Base-by-base conservation (phyloP, 2,888 invertebrate genomes). In the Candidula unifasciata region DNA sequence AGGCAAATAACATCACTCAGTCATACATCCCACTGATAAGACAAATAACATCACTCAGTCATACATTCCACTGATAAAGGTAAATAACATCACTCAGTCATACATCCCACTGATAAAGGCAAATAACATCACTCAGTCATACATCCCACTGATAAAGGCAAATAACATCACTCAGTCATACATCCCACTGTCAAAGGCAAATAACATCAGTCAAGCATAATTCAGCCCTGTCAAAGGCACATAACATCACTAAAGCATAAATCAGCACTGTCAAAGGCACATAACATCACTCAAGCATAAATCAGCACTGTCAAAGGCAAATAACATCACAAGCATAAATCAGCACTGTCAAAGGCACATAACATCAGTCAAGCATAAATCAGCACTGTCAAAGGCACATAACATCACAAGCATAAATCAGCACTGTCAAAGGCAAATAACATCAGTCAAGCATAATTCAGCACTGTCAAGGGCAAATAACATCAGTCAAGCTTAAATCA, bases 31-130 rank as follows among this genome's bases (percentile, higher is more conserved):
- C n/a, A n/a, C n/a, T n/a, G n/a, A n/a, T n/a, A 64, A 73, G 33
- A 78, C 6, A 35, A 30, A 71, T 24, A 52, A 68, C 64, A 66
- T 37, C 3, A 13, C 44, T n/a, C n/a, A n/a, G n/a, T n/a, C n/a
- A n/a, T n/a, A n/a, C n/a, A n/a, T n/a, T n/a, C n/a, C 2, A 64
- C 84, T 80, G 37, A 10, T 52, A 44, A 64, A 73, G 33, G 71
- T 5, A 35, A 30, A 71, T 24, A 52, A 68, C 64, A 66, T 37
- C 3, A 13, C 44, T n/a, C n/a, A n/a, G n/a, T n/a, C n/a, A n/a
- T n/a, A n/a, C n/a, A n/a, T n/a, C n/a, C n/a, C 2, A 64, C 84
- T 80, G 37, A 10, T 52, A 44, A 64, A 73, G 33, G 71, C 6
- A 35, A 30, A 71, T 24, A 52, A 68, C 64, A 66, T 37, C 3